Base-by-base conservation (phyloP, 2,797 vertebrate genomes). In the Coregonus suidteri region DNA sequence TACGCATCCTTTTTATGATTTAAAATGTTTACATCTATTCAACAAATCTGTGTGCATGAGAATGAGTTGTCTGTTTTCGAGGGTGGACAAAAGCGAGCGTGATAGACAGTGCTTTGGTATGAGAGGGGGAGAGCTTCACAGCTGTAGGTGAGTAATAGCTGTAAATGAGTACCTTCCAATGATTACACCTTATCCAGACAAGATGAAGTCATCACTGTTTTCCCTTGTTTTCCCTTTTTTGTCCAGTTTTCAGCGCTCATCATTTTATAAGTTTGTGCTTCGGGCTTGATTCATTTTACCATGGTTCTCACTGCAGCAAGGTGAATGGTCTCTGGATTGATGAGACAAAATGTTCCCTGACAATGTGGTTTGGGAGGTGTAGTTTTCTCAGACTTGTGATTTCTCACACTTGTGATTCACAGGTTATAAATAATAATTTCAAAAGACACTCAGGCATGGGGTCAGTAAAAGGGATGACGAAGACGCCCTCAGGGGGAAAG, bases 401-500 rank as follows among this genome's bases (percentile, higher is more conserved):
- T 47, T 47, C 41, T 47, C 41, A 13, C 2, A 47, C 41, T 47
- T 47, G 41, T 75, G 81, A 79, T 75, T 84, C 84, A 88, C 56
- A 78, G 81, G 86, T 83, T 86, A 53, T 73, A 75, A 84, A 83
- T 84, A 81, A 82, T 72, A 47, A 75, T 74, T 81, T 79, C 77
- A 70, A 53, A 77, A 84, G 84, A 75, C 76, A 51, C 69, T 6
- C 64, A 75, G 83, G 77, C 82, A 81, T 77, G 71, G 79, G 81
- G 79, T 86, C 83, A 84, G 83, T 84, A 73, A 84, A 84, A 83
- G 75, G 64, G 30, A 77, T 76, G 66, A 79, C 65, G 73, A 73
- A 66, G 53, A 71, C 15, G 74, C 79, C 82, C 77, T 81, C 77
- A 3, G 41, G 79, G 77, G 83, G 82, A 67, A 47, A 53, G 41